A percentile compares a stretch with the other conserved stretches of the same genome.
Evolutionary conservation across 2,113 vertebrate species (phyloP).

Genomic region (Callocephalon fimbriatum): DNA sequence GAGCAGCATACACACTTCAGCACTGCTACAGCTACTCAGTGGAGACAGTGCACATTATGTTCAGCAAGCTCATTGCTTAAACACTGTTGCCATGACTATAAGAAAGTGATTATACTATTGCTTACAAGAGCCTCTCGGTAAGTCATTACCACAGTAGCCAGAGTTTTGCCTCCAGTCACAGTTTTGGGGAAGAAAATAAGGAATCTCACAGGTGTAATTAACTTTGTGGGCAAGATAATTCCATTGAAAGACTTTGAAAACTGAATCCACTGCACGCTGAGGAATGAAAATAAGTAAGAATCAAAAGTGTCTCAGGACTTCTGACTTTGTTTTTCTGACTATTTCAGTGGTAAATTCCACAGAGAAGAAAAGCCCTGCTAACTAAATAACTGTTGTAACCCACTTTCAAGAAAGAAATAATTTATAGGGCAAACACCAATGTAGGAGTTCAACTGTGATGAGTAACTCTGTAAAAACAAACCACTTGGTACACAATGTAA

Average conservation of each 20-base stretch:
- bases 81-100: conserved; percentile 60
- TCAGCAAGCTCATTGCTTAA: conserved; percentile 52
- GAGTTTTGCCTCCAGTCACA: conserved; percentile 54
- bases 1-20: conserved; percentile 39
- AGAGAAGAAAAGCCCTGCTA: neutral
- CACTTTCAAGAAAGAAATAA: neutral
- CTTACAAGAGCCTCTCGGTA: conserved; percentile 42
- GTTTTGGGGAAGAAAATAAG: neutral
- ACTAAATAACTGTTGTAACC: neutral
- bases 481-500: neutral
- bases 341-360: neutral
- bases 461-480: neutral
- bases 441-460: neutral
- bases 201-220: conserved; percentile 32
- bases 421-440: neutral
- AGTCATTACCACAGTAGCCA: conserved; percentile 42
- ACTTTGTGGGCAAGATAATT: conserved; percentile 48
- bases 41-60: conserved; percentile 37
- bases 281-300: conserved; percentile 12
- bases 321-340: neutral
- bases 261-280: neutral
- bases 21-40: neutral
- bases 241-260: neutral
- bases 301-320: neutral
- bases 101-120: conserved; percentile 63